Conservation (phyloP, 2,797 vertebrate species). For the Mergus octosetaceus region DNA sequence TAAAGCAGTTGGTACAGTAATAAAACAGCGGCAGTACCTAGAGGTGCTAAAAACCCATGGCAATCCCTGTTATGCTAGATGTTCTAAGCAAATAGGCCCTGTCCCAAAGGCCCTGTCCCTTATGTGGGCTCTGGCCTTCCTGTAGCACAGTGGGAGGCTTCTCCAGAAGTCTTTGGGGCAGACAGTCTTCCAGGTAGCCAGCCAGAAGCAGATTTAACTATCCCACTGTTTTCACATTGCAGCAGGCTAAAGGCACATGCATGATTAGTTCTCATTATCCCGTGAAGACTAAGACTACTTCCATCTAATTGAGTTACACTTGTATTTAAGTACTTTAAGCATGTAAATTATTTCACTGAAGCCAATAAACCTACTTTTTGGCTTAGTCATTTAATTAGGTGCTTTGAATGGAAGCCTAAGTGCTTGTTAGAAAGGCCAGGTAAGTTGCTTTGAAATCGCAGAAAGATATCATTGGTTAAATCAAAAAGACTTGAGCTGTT, state of each 20-base stretch:
- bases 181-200: not conserved
- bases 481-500: not conserved
- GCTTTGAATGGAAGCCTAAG: not conserved
- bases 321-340: not conserved
- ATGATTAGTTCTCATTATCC: conserved; percentile 21
- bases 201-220: not conserved
- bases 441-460: not conserved
- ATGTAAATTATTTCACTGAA: conserved; percentile 31
- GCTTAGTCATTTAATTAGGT: not conserved
- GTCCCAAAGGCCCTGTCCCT: not conserved
- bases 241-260: not conserved
- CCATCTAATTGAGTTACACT: conserved; percentile 19
- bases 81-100: not conserved
- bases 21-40: not conserved
- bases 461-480: not conserved
- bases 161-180: not conserved
- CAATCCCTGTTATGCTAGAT: not conserved
- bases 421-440: not conserved
- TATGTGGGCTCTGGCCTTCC: not conserved
- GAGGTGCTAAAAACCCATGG: fast-evolving
- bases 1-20: not conserved
- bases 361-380: conserved; percentile 37
- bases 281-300: not conserved
- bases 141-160: not conserved
- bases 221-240: not conserved